A percentile compares a stretch with the other conserved stretches of the same genome.
These are phyloP conservation scores for Oceanites oceanicus DNA, from an alignment of 2,113 vertebrate species.

Conservation along the genomic window DNA sequence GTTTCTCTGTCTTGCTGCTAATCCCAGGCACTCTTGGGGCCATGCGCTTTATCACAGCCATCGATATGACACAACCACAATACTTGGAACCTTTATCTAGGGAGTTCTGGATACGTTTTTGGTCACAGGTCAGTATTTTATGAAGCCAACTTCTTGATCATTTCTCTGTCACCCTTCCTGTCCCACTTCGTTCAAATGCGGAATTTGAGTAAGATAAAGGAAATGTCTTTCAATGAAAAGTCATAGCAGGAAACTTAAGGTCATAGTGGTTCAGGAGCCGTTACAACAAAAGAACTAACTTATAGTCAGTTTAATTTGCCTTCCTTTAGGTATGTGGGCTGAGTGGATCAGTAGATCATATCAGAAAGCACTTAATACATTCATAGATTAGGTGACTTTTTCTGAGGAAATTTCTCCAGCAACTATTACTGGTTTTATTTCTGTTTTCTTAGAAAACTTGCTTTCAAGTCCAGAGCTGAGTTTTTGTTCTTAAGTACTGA, in stretches of 20 bases:
- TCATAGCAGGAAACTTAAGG: background rate
- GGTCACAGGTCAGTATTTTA: conserved; percentile 52
- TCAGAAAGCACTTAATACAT: background rate
- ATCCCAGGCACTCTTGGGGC: background rate
- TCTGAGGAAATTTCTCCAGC: background rate
- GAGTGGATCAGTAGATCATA: background rate
- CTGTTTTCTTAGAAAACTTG: background rate
- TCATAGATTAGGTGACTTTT: background rate
- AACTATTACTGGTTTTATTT: background rate
- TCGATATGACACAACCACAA: background rate
- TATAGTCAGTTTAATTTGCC: background rate
- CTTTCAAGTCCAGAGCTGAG: background rate
- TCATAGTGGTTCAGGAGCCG: background rate
- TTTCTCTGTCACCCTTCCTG: background rate
- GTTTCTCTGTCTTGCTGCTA: background rate
- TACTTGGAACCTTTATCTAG: conserved; percentile 40
- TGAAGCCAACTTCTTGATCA: background rate
- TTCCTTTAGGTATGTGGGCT: background rate
- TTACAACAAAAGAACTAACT: background rate
- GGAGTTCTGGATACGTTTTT: conserved; percentile 51
- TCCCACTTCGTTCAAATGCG: background rate
- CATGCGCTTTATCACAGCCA: conserved; percentile 59
- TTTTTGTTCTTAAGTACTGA: background rate
- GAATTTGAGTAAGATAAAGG: background rate
- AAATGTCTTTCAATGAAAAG: background rate